phyloP scores from a whole-genome alignment of 1,140 invertebrate species.

The Sarcophaga bullata region DNA sequence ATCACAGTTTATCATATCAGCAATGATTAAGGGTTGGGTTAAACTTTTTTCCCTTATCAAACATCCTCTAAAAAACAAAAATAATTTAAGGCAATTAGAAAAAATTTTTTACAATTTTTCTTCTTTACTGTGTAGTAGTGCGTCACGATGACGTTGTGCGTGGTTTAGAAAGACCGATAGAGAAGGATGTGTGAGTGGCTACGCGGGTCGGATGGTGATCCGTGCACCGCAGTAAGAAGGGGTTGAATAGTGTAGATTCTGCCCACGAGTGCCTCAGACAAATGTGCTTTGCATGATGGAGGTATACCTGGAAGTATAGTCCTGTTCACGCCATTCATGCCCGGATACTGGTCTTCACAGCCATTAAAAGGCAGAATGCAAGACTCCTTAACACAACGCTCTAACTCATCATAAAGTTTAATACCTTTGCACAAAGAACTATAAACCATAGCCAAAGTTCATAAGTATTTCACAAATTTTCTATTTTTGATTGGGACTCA shows the following conservation, averaged over 20 bases:
- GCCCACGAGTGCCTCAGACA: no score
- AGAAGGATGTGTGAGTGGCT: no score
- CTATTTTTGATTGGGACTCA: slow-evolving; percentile 83
- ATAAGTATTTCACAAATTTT: no score
- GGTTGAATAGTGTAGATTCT: no score
- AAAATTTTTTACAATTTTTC: no score
- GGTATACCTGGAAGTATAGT: slow-evolving; percentile 90
- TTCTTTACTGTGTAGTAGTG: no score
- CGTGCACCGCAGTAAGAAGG: no score
- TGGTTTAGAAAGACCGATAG: no score
- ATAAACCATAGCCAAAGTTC: slow-evolving; percentile 83
- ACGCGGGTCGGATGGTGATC: no score
- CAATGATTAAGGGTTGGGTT: slow-evolving; percentile 62
- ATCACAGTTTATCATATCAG: slow-evolving; percentile 63
- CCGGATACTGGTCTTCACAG: slow-evolving; percentile 72
- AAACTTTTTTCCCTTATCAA: slow-evolving; percentile 60
- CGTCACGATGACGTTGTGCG: no score
- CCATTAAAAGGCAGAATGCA: slow-evolving; percentile 73
- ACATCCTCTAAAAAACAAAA: slow-evolving; percentile 51
- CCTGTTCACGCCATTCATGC: slow-evolving; percentile 85
- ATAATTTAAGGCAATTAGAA: no score
- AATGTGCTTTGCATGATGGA: no score
- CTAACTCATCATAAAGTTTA: slow-evolving; percentile 82
- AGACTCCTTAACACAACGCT: slow-evolving; percentile 80
- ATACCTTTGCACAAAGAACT: slow-evolving; percentile 88